A percentile compares a stretch with the other conserved stretches of the same genome.
These are phyloP conservation scores for Thalassophryne amazonica DNA, from an alignment of 2,797 vertebrate genomes.

Conservation along the genomic window DNA sequence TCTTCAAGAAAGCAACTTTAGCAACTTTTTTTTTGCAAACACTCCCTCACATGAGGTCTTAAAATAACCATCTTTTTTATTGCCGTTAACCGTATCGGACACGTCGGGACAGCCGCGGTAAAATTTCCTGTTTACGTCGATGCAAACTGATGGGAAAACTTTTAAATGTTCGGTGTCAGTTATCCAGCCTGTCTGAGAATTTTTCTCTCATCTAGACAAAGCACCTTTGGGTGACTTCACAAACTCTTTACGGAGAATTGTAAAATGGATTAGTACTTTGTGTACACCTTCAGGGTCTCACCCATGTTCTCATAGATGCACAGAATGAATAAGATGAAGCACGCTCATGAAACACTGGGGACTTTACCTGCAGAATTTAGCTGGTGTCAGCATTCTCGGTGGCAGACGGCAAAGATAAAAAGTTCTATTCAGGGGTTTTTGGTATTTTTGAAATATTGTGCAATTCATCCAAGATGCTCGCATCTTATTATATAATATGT, in stretches of 20 bases:
- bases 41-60: too few species aligned
- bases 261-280: neutral
- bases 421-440: constrained; percentile 4
- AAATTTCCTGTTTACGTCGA: neutral
- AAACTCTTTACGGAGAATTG: constrained; percentile 3
- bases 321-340: constrained; percentile 35
- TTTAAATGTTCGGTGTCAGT: neutral
- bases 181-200: neutral
- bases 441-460: constrained; percentile 26
- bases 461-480: constrained; percentile 14
- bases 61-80: neutral
- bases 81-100: neutral
- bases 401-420: constrained; percentile 25
- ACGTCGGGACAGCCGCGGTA: neutral
- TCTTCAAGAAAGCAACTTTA: neutral
- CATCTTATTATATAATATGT: neutral
- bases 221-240: constrained; percentile 1
- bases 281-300: constrained; percentile 24
- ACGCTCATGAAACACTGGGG: constrained; percentile 23
- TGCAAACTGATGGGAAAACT: neutral
- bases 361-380: constrained; percentile 24
- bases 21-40: neutral
- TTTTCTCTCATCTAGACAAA: neutral
- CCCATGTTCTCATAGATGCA: constrained; percentile 1
- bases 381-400: constrained; percentile 42